These are phyloP conservation scores for Dreissena rostriformis DNA, from an alignment of 1,140 invertebrate species.

Conservation along the genomic window DNA sequence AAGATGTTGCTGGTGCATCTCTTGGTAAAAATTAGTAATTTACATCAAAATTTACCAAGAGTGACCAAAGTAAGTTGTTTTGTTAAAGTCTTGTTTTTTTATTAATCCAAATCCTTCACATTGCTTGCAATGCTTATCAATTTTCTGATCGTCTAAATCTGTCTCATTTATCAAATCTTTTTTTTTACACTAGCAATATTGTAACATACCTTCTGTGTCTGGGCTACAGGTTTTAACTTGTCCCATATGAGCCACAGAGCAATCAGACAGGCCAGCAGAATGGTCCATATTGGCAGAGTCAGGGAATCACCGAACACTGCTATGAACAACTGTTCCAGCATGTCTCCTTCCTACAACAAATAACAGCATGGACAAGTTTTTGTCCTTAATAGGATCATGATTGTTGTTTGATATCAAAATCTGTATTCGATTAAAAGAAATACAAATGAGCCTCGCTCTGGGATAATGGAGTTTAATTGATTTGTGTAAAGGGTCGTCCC, in stretches of 20 bases:
- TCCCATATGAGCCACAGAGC: constrained; percentile 57
- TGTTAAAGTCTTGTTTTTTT: background rate
- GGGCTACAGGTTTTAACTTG: constrained; percentile 23
- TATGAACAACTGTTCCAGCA: constrained; percentile 65
- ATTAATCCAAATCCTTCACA: background rate
- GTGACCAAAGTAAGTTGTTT: background rate
- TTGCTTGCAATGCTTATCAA: background rate
- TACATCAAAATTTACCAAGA: too few relatives aligned
- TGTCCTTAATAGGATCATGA: too few relatives aligned
- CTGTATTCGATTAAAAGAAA: too few relatives aligned
- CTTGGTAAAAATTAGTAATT: too few relatives aligned
- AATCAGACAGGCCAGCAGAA: constrained; percentile 58
- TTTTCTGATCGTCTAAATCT: background rate
- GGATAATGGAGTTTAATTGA: too few relatives aligned
- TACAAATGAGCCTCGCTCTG: too few relatives aligned
- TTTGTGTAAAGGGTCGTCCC: too few relatives aligned
- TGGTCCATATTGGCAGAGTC: constrained; percentile 65
- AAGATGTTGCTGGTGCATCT: too few relatives aligned
- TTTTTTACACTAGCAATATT: background rate
- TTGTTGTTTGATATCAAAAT: too few relatives aligned
- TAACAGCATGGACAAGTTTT: too few relatives aligned
- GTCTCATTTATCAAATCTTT: background rate
- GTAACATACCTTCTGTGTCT: background rate
- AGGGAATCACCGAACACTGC: constrained; percentile 50
- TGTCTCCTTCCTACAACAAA: constrained; percentile 26